Base-by-base conservation (phyloP, 2,113 vertebrate genomes). In the Odontesthes bonariensis region DNA sequence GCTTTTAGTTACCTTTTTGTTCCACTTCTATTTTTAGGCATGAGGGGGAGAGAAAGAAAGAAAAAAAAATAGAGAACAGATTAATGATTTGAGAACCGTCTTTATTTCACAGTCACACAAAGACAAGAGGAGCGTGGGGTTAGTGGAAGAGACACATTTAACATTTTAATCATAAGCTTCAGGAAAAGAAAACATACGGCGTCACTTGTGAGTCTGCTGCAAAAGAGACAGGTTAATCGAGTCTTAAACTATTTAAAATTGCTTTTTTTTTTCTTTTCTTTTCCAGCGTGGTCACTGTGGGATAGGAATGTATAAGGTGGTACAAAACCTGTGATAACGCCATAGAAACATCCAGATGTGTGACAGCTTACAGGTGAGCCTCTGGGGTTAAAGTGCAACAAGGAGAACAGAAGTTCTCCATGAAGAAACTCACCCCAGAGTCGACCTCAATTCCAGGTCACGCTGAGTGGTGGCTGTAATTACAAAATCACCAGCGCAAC, bases 1-100 rank as follows among this genome's bases (percentile, higher is more conserved):
- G 95, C 94, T 96, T 96, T 96, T 95, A 95, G 96, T 99, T 99
- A 99, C 97, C 97, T 99, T 98, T 99, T 96, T 99, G 97, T 95
- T 99, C 97, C 97, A 99, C 97, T 98, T 99, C 97, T 99, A 98
- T 95, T 60, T 91, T 93, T 93, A 94, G 90, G 93, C 94, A 92
- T 93, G 96, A 94, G 88, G 94, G 78, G 88, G 94, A 96, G 94
- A 95, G 90, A 96, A 94, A 84, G 94, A 94, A 88, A 96, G 94
- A 95, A 91, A 95, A n/a, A 94, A 95, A 95, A 95, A 95, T 91
- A 96, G 93, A 96, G 94, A 94, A 96, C 92, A 96, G 94, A 95
- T 98, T 96, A 97, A 95, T 96, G 92, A 93, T 89, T 91, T 91
- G 88, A 86, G 93, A 94, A 94, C 93, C 91, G 44, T 58, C 51